A percentile compares a stretch with the other conserved stretches of the same genome.
These are phyloP conservation scores for Halesus radiatus DNA, from an alignment of 1,140 invertebrate species.

Conservation along the genomic window DNA sequence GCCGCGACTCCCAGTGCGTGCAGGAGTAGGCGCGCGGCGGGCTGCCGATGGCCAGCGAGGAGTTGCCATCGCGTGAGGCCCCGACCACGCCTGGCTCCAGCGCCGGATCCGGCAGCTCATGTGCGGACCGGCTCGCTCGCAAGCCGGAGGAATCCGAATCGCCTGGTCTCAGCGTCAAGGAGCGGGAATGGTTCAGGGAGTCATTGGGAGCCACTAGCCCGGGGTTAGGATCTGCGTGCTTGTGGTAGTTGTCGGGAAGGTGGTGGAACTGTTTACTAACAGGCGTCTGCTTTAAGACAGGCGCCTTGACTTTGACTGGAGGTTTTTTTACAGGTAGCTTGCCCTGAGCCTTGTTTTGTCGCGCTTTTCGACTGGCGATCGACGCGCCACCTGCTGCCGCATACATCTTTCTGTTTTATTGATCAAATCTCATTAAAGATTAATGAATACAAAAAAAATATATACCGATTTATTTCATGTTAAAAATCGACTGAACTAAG, in stretches of 20 bases:
- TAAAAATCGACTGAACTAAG: too few relatives aligned
- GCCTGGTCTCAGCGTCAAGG: constrained; percentile 47
- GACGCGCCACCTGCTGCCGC: constrained; percentile 81
- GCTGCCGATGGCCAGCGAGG: constrained; percentile 61
- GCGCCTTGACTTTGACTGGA: constrained; percentile 60
- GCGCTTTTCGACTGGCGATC: constrained; percentile 78
- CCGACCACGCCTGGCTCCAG: constrained; percentile 50
- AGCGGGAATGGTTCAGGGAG: constrained; percentile 52
- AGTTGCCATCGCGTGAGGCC: constrained; percentile 62
- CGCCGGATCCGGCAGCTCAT: constrained; percentile 49
- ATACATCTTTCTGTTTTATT: constrained; percentile 72
- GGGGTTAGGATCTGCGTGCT: background rate
- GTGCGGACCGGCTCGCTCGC: constrained; percentile 50
- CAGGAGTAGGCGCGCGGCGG: constrained; percentile 69
- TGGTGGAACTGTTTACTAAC: constrained; percentile 72
- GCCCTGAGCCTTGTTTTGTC: constrained; percentile 68
- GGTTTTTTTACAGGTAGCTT: constrained; percentile 61
- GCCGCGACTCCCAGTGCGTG: constrained; percentile 68
- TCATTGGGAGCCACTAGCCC: constrained; percentile 24
- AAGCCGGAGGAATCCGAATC: constrained; percentile 39
- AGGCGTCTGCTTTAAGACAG: constrained; percentile 27
- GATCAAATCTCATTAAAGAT: too few relatives aligned
- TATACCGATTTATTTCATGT: too few relatives aligned
- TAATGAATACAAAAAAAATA: too few relatives aligned
- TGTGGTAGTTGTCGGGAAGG: constrained; percentile 64